phyloP scores from a whole-genome alignment of 2,113 vertebrate genomes.

The Ctenomys sociabilis region DNA sequence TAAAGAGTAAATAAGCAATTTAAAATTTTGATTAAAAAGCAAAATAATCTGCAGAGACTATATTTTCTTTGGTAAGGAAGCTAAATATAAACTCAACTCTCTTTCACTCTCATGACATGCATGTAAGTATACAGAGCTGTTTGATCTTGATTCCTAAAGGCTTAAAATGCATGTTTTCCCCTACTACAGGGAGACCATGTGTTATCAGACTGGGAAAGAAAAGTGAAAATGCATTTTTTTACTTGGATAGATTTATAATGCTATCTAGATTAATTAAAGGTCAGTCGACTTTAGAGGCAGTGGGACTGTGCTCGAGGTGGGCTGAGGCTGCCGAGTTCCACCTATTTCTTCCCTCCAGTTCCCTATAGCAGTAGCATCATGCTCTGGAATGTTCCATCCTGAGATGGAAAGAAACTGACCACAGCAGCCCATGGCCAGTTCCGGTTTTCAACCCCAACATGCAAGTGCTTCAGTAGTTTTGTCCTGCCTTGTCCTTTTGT shows the following conservation, averaged over 20 bases:
- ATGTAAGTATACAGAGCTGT: not conserved
- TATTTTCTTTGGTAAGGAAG: slow-evolving; percentile 11
- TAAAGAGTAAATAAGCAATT: not conserved
- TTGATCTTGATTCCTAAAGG: not conserved
- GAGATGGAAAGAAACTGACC: not conserved
- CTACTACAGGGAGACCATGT: not conserved
- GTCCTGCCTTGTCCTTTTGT: not conserved
- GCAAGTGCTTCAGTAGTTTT: not conserved
- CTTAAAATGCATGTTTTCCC: not conserved
- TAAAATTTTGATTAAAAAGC: not conserved
- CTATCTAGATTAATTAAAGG: not conserved
- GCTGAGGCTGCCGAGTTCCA: not conserved
- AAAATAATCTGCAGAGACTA: not conserved
- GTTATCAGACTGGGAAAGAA: not conserved
- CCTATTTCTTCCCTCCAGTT: not conserved
- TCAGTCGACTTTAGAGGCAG: not conserved
- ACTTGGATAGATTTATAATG: not conserved
- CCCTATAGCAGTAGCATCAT: not conserved
- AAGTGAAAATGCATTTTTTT: not conserved
- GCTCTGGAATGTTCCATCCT: not conserved
- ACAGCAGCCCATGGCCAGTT: not conserved
- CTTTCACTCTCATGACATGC: not conserved
- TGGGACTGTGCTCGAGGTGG: not conserved
- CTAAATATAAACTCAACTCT: not conserved
- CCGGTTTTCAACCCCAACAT: too few species aligned